Percentiles rank a stretch among this genome's conserved stretches.
phyloP scores from a whole-genome alignment of 1,140 invertebrate genomes.

The Dendrolimus kikuchii region DNA sequence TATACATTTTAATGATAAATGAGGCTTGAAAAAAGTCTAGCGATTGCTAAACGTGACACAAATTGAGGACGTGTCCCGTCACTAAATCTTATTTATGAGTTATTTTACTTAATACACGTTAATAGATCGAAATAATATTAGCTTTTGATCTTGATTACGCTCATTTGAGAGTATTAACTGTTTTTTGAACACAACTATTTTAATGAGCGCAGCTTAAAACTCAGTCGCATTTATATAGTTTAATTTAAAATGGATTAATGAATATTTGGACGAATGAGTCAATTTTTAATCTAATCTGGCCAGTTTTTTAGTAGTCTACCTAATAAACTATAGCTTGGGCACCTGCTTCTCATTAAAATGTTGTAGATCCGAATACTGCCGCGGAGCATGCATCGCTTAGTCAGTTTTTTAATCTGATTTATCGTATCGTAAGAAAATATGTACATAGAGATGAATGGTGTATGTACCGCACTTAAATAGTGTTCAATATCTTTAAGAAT shows the following conservation, averaged over 20 bases:
- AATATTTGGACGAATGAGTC: background rate
- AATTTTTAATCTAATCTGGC: no score
- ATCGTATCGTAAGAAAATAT: no score
- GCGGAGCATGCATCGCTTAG: no score
- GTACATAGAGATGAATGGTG: no score
- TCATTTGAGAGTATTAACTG: slow-evolving; percentile 36
- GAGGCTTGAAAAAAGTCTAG: slow-evolving; percentile 56
- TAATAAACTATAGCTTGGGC: no score
- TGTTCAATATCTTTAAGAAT: no score
- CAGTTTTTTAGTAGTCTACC: no score
- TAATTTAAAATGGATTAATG: slow-evolving; percentile 25
- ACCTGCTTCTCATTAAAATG: no score
- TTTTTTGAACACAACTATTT: slow-evolving; percentile 25
- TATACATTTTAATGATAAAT: slow-evolving; percentile 59
- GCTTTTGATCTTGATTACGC: slow-evolving; percentile 57
- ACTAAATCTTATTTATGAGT: slow-evolving; percentile 59
- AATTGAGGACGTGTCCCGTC: slow-evolving; percentile 52
- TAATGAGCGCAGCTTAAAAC: slow-evolving; percentile 33
- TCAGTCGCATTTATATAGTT: slow-evolving; percentile 21
- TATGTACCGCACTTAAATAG: no score
- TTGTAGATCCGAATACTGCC: no score
- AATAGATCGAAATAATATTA: slow-evolving; percentile 45
- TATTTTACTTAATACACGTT: slow-evolving; percentile 50
- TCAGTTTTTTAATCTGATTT: no score
- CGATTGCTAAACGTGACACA: slow-evolving; percentile 54